Conservation (phyloP, 2,888 invertebrate genomes). For the Platypus cylindrus region DNA sequence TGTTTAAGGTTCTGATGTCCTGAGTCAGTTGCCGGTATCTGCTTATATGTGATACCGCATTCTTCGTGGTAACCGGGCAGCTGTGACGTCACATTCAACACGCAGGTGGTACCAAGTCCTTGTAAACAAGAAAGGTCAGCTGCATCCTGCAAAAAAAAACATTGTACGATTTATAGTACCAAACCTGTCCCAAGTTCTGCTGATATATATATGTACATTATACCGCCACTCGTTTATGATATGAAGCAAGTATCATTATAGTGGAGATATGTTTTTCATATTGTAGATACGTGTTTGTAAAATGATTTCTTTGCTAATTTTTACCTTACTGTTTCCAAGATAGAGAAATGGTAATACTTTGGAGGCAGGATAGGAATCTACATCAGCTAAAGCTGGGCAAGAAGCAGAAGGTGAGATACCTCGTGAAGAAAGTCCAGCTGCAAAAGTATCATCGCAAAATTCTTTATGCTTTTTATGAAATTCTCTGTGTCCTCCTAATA, state of each 20-base stretch:
- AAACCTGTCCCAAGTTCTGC: not conserved
- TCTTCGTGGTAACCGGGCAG: slow-evolving; percentile 57
- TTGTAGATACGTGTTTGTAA: no score
- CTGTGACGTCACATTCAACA: slow-evolving; percentile 71
- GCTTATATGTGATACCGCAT: slow-evolving; percentile 55
- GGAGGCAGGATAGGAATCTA: slow-evolving; percentile 65
- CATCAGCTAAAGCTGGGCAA: slow-evolving; percentile 45
- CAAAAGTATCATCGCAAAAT: slow-evolving; percentile 57
- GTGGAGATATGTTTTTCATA: no score
- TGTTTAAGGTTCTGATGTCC: slow-evolving; percentile 77
- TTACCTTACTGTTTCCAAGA: slow-evolving; percentile 68
- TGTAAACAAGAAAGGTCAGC: slow-evolving; percentile 23
- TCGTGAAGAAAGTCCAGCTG: slow-evolving; percentile 33
- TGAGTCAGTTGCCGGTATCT: slow-evolving; percentile 72
- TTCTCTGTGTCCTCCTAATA: slow-evolving; percentile 57
- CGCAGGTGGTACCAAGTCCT: slow-evolving; percentile 57
- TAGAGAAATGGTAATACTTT: slow-evolving; percentile 68
- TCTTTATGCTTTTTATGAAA: slow-evolving; percentile 57
- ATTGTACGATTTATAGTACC: slow-evolving; percentile 4
- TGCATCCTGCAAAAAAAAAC: slow-evolving; percentile 14
- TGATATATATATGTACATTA: no score
- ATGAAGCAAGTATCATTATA: no score
- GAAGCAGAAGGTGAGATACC: slow-evolving; percentile 35
- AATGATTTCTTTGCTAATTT: no score
- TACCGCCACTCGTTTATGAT: no score